A percentile compares a stretch with the other conserved stretches of the same genome.
phyloP scores from a whole-genome alignment of 2,797 vertebrate species.

The Thalassophryne amazonica region DNA sequence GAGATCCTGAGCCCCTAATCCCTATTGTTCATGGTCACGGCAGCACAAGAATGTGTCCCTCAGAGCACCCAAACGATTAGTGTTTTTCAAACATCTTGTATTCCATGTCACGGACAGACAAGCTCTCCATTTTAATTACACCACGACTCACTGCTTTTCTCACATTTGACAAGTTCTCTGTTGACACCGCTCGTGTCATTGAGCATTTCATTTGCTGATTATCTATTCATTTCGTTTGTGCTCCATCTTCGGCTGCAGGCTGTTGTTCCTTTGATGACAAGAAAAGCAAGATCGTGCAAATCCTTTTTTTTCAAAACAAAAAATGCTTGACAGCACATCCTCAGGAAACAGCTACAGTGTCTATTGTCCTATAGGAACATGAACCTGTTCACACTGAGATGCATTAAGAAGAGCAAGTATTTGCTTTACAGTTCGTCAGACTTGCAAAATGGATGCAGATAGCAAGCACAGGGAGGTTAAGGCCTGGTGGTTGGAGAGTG shows the following conservation, averaged over 20 bases:
- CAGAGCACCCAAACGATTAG: constrained; percentile 56
- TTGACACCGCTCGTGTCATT: neutral
- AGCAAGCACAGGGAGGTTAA: too few species aligned
- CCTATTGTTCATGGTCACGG: constrained; percentile 46
- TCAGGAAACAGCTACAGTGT: too few species aligned
- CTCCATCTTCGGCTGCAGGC: constrained; percentile 4
- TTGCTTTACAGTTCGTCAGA: neutral
- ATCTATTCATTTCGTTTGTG: constrained; percentile 8
- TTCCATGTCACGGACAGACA: constrained; percentile 48
- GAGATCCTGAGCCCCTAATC: constrained; percentile 47
- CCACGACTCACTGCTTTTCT: constrained; percentile 8
- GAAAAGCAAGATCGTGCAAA: constrained; percentile 7
- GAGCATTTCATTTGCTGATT: too few species aligned
- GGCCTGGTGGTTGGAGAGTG: too few species aligned
- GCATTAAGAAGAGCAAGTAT: neutral
- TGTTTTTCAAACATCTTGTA: constrained; percentile 45
- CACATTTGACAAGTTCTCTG: constrained; percentile 9
- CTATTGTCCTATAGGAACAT: neutral
- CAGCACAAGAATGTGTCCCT: constrained; percentile 56
- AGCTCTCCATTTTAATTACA: constrained; percentile 43
- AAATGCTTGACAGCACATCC: too few species aligned
- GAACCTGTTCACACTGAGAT: neutral
- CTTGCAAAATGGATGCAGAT: neutral
- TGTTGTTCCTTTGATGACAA: constrained; percentile 16
- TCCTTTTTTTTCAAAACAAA: constrained; percentile 27